phyloP scores from a whole-genome alignment of 2,113 vertebrate genomes.

The Lagopus leucura region DNA sequence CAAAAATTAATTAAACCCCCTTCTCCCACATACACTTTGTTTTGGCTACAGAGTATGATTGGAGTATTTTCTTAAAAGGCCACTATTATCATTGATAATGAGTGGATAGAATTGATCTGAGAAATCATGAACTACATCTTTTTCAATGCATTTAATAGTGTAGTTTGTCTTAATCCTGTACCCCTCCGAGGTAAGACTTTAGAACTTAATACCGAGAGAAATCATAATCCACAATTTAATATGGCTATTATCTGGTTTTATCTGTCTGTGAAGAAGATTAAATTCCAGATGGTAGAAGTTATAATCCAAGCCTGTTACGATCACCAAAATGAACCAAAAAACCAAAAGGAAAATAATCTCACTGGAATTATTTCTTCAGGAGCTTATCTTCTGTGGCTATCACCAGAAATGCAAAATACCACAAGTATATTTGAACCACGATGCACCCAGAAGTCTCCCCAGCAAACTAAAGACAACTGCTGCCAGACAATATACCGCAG shows the following conservation, averaged over 20 bases:
- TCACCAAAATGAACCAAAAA: conserved; percentile 68
- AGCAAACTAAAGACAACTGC: background rate
- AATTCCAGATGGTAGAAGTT: conserved; percentile 72
- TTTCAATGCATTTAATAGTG: conserved; percentile 42
- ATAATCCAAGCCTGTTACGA: conserved; percentile 68
- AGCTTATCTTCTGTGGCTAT: background rate
- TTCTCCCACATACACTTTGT: background rate
- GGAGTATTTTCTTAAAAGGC: conserved; percentile 13
- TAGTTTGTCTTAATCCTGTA: conserved; percentile 38
- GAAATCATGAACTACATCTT: conserved; percentile 43
- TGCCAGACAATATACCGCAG: background rate
- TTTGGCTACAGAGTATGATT: background rate
- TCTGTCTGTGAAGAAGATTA: conserved; percentile 76
- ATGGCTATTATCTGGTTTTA: conserved; percentile 72
- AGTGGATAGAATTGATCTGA: conserved; percentile 23
- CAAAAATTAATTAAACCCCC: background rate
- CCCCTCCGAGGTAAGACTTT: conserved; percentile 49
- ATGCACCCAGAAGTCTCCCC: background rate
- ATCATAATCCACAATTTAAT: conserved; percentile 74
- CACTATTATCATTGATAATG: background rate
- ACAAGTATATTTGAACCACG: background rate
- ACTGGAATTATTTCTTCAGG: conserved; percentile 33
- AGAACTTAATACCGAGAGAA: conserved; percentile 66
- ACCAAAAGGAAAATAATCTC: conserved; percentile 45
- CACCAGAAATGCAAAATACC: background rate